Evolutionary conservation across 2,113 vertebrate species (phyloP).

Genomic region (Sinocyclocheilus maitianheensis): DNA sequence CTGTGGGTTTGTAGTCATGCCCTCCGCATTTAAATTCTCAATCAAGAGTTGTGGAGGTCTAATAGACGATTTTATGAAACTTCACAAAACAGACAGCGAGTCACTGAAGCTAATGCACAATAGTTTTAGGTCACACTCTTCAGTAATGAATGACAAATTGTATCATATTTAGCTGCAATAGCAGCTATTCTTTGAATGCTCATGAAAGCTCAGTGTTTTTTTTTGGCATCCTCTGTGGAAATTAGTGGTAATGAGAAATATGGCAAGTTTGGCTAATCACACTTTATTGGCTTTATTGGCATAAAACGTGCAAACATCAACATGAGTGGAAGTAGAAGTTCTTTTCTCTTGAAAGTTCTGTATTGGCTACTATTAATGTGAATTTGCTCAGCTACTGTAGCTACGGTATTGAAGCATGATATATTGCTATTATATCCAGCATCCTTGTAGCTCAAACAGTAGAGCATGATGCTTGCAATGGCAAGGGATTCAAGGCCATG

Average conservation of each 20-base stretch:
- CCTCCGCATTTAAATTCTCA: background rate
- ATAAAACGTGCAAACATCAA: background rate
- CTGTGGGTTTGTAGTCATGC: slow-evolving; percentile 1
- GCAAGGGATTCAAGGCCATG: no score
- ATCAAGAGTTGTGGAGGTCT: background rate
- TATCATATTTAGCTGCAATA: background rate
- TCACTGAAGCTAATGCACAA: background rate
- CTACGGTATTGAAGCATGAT: background rate
- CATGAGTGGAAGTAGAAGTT: background rate
- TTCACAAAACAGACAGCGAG: background rate
- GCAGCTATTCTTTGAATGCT: background rate
- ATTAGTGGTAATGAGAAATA: slow-evolving; percentile 55
- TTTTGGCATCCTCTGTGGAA: slow-evolving; percentile 54
- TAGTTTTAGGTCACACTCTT: background rate
- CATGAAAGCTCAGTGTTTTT: slow-evolving; percentile 32
- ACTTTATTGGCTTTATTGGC: slow-evolving; percentile 26
- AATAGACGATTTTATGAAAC: background rate
- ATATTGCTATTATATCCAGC: background rate
- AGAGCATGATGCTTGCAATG: background rate
- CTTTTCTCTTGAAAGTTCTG: background rate
- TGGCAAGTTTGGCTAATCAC: slow-evolving; percentile 49
- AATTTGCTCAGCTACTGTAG: background rate
- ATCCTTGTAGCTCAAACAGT: background rate
- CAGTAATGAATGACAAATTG: slow-evolving; percentile 19
- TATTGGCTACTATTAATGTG: background rate